Conservation (phyloP, 2,113 vertebrate species). For the Crocuta crocuta region DNA sequence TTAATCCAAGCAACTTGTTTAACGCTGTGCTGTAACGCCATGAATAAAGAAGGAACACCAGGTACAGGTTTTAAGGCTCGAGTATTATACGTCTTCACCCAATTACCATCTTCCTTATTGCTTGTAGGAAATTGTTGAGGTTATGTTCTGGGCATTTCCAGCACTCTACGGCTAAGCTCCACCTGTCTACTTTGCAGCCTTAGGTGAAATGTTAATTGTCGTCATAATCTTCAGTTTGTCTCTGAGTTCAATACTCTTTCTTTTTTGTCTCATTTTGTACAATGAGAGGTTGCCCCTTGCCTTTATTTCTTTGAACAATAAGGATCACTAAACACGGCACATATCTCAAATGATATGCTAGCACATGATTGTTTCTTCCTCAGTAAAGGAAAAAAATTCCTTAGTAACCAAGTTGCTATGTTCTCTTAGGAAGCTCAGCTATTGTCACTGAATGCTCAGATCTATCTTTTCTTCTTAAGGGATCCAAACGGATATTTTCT, state of each 20-base stretch:
- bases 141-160: background rate
- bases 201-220: background rate
- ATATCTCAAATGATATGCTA: slow-evolving; percentile 37
- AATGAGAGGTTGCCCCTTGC: background rate
- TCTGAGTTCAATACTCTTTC: background rate
- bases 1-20: background rate
- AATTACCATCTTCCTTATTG: background rate
- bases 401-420: slow-evolving; percentile 18
- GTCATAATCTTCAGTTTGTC: background rate
- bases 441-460: slow-evolving; percentile 29
- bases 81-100: background rate
- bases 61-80: background rate
- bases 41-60: background rate
- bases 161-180: background rate
- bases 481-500: background rate
- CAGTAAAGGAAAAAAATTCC: slow-evolving; percentile 8
- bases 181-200: background rate
- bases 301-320: slow-evolving; percentile 17
- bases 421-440: slow-evolving; percentile 21
- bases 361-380: background rate
- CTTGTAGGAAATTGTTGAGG: background rate
- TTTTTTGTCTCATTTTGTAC: slow-evolving; percentile 10
- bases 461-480: slow-evolving; percentile 36
- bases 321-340: background rate
- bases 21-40: background rate